These are phyloP conservation scores for Gymnocheta viridis DNA, from an alignment of 2,888 invertebrate species.

Conservation along the genomic window DNA sequence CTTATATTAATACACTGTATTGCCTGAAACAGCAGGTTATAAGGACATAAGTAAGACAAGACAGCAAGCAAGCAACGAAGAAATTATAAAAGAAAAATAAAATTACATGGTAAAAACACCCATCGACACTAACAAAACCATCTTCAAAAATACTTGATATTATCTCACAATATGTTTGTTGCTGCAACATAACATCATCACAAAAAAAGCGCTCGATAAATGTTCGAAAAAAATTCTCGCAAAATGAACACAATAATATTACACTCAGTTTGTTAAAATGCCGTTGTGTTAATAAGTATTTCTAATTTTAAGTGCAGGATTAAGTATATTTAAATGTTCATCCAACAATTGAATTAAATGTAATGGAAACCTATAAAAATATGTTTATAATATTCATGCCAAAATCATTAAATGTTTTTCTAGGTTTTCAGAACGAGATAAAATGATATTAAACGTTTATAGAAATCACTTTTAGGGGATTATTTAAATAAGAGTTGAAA, in stretches of 20 bases:
- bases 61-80: not conserved
- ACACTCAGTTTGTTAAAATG: slow-evolving; percentile 15
- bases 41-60: not conserved
- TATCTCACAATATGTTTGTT: not conserved
- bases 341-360: slow-evolving; percentile 34
- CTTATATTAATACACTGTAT: not conserved
- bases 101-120: not conserved
- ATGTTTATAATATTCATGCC: not conserved
- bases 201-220: not conserved
- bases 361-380: not conserved
- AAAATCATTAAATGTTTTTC: not conserved
- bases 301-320: not conserved
- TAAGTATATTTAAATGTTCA: slow-evolving; percentile 14
- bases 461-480: slow-evolving; percentile 3
- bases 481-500: not conserved
- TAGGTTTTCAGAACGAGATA: not conserved
- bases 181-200: not conserved
- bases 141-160: not conserved
- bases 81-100: not conserved
- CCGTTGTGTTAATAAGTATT: slow-evolving; percentile 18
- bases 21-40: not conserved
- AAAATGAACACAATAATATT: slow-evolving; percentile 35
- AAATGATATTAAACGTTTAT: not conserved
- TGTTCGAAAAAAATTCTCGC: not conserved
- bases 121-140: not conserved